These are phyloP conservation scores for Helicoverpa assulta DNA, from an alignment of 2,888 invertebrate species.

Conservation along the genomic window DNA sequence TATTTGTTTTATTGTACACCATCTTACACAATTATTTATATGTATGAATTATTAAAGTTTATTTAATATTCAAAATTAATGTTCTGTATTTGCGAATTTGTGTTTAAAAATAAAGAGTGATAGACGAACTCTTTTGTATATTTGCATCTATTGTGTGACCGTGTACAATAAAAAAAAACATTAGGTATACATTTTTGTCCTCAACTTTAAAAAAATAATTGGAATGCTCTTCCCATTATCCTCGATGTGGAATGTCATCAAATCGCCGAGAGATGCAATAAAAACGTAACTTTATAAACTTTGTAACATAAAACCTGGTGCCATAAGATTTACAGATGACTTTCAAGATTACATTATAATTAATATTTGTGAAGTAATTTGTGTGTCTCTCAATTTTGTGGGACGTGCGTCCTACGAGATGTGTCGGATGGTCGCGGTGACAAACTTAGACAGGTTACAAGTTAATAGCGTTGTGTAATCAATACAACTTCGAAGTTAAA, in stretches of 20 bases:
- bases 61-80: conserved; percentile 35
- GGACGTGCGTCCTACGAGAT: conserved; percentile 39
- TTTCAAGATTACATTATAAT: conserved; percentile 60
- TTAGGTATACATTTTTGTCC: conserved; percentile 20
- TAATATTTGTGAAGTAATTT: conserved; percentile 61
- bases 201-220: conserved; percentile 43
- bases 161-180: neutral
- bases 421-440: conserved; percentile 38
- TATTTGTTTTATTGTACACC: conserved; percentile 67
- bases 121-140: neutral
- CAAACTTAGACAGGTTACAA: conserved; percentile 23
- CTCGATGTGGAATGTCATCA: conserved; percentile 55
- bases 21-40: conserved; percentile 59
- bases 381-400: conserved; percentile 58
- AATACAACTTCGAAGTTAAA: neutral
- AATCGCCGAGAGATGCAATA: conserved; percentile 51
- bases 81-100: conserved; percentile 2
- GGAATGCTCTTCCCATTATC: conserved; percentile 55
- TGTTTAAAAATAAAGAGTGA: neutral
- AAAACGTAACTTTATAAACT: conserved; percentile 55
- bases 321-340: conserved; percentile 52
- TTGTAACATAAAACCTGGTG: conserved; percentile 58
- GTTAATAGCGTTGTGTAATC: conserved; percentile 25
- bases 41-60: conserved; percentile 56
- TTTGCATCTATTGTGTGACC: conserved; percentile 18